Percentiles rank a stretch among this genome's conserved stretches.
phyloP scores from a whole-genome alignment of 2,888 invertebrate species.

The Dolichopus griseipennis region DNA sequence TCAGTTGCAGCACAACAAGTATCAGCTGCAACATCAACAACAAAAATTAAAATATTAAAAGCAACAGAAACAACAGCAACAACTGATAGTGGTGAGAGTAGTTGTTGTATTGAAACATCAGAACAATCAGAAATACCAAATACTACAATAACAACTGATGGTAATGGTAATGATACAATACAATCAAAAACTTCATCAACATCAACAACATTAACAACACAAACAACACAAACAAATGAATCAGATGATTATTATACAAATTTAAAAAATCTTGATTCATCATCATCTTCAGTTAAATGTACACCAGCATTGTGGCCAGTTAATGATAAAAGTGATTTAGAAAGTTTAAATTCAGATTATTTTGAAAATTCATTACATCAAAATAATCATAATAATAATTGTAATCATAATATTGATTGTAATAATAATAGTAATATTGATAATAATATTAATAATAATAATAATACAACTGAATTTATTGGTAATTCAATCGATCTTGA shows the following conservation, averaged over 20 bases:
- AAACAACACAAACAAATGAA: slow-evolving; percentile 16
- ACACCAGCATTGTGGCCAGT: slow-evolving; percentile 21
- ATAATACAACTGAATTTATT: background rate
- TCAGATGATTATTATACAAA: slow-evolving; percentile 40
- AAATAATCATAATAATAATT: slow-evolving; percentile 31
- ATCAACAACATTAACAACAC: slow-evolving; percentile 23
- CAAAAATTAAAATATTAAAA: slow-evolving; percentile 20
- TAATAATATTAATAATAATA: background rate
- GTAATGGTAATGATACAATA: slow-evolving; percentile 24
- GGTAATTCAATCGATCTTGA: background rate
- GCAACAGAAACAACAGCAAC: slow-evolving; percentile 22
- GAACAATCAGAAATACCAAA: slow-evolving; percentile 21
- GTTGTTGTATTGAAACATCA: slow-evolving; percentile 29
- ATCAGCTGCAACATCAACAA: slow-evolving; percentile 27
- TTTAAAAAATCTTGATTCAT: slow-evolving; percentile 40
- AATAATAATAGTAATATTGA: slow-evolving; percentile 1
- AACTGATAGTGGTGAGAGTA: slow-evolving; percentile 24
- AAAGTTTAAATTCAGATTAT: slow-evolving; percentile 43
- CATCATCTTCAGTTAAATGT: slow-evolving; percentile 27
- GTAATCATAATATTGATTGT: background rate
- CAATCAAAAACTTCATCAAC: slow-evolving; percentile 17
- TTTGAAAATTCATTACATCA: slow-evolving; percentile 43
- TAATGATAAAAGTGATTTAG: slow-evolving; percentile 44
- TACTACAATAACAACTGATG: slow-evolving; percentile 22
- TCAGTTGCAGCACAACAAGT: slow-evolving; percentile 30